These are phyloP conservation scores for Cossypha heuglini DNA, from an alignment of 2,797 vertebrate genomes.

Conservation along the genomic window DNA sequence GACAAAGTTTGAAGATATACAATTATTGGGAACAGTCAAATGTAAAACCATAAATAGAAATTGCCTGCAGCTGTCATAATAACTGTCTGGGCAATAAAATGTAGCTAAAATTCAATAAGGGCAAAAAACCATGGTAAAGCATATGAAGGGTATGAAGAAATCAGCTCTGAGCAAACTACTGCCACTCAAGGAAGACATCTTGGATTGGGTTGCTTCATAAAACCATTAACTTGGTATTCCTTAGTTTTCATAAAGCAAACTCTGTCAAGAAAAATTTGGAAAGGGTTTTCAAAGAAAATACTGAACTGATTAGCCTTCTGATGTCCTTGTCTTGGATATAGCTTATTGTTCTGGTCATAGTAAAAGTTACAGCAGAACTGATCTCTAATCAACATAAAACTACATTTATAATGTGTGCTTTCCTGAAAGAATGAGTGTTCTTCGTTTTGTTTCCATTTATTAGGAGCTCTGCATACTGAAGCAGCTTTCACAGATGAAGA, in stretches of 20 bases:
- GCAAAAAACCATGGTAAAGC: neutral
- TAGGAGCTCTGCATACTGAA: neutral
- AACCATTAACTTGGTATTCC: neutral
- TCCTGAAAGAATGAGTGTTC: neutral
- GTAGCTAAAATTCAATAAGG: neutral
- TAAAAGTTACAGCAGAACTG: neutral
- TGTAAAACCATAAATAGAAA: neutral
- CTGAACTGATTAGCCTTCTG: neutral
- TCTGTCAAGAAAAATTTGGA: neutral
- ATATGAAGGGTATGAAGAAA: neutral
- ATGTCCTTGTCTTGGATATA: neutral
- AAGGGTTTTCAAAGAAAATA: neutral
- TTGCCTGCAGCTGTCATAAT: neutral
- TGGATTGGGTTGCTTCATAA: neutral
- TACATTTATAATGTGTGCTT: neutral
- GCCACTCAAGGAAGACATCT: neutral
- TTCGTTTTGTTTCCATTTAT: neutral
- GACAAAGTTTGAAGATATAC: neutral
- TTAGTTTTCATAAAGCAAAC: neutral
- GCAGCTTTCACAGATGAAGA: neutral
- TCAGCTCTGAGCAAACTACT: neutral
- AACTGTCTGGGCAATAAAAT: neutral
- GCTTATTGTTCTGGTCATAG: neutral
- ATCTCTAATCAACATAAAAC: neutral
- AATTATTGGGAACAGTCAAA: neutral